Conservation (phyloP, 2,797 vertebrate genomes). For the Acrossocheilus fasciatus region DNA sequence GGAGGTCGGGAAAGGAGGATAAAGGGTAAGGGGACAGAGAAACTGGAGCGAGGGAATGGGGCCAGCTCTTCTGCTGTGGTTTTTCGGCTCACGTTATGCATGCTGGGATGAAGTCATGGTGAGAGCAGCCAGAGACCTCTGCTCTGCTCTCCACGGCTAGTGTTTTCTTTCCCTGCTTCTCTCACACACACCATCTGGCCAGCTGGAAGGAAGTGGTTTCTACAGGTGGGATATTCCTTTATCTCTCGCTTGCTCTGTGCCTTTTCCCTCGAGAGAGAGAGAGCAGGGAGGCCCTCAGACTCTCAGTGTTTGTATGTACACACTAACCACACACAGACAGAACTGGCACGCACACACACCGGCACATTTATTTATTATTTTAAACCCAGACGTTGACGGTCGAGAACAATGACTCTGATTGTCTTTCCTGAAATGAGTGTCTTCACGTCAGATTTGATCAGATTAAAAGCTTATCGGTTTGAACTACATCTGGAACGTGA, state of each 20-base stretch:
- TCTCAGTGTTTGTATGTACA: conserved; percentile 52
- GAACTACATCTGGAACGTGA: conserved; percentile 62
- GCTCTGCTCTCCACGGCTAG: conserved; percentile 31
- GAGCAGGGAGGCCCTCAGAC: not conserved
- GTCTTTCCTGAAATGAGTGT: conserved; percentile 40
- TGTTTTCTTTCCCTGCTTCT: conserved; percentile 40
- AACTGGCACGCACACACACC: conserved; percentile 13
- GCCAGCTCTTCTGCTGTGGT: conserved; percentile 46
- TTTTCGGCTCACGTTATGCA: conserved; percentile 47
- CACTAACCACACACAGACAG: conserved; percentile 39
- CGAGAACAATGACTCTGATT: conserved; percentile 6
- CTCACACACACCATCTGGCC: conserved; percentile 36
- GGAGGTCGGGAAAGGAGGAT: not conserved
- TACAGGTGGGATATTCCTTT: conserved; percentile 58
- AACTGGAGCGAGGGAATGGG: conserved; percentile 16
- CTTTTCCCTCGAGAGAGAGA: conserved; percentile 23
- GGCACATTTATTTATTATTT: conserved; percentile 44
- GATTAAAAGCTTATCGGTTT: conserved; percentile 31
- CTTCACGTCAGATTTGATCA: conserved; percentile 29
- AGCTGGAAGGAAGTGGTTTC: conserved; percentile 63
- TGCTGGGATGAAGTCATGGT: conserved; percentile 60
- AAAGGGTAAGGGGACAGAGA: conserved; percentile 22
- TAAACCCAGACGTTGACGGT: conserved; percentile 23
- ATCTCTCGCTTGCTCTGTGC: conserved; percentile 40
- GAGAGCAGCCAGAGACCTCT: conserved; percentile 48